Percentiles rank a stretch among this genome's conserved stretches.
These are phyloP conservation scores for Erpobdella octoculata DNA, from an alignment of 2,888 invertebrate species.

Conservation along the genomic window DNA sequence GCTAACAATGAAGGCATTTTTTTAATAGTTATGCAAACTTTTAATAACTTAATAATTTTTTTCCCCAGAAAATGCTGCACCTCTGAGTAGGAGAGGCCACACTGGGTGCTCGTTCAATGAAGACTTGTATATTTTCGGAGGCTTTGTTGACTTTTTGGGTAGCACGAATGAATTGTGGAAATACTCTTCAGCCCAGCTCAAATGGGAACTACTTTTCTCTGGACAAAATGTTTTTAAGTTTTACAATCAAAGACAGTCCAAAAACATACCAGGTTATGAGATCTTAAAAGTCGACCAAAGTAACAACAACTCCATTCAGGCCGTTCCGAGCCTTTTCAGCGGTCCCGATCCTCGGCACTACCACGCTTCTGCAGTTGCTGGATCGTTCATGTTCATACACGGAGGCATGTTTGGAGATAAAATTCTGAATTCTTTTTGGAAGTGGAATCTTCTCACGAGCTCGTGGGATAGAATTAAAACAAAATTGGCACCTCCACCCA, in stretches of 20 bases:
- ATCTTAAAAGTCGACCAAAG: too few species aligned
- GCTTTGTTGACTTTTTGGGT: constrained; percentile 75
- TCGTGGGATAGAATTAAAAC: background rate
- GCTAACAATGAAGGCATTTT: too few species aligned
- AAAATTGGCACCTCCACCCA: background rate
- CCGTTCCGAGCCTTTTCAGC: background rate
- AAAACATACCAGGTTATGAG: background rate
- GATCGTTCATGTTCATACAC: background rate
- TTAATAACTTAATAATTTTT: background rate
- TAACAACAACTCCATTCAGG: background rate
- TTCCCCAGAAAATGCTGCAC: constrained; percentile 45
- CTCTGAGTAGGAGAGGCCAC: constrained; percentile 74
- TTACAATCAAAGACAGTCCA: background rate
- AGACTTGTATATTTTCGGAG: constrained; percentile 75
- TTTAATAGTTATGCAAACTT: too few species aligned
- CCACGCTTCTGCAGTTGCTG: background rate
- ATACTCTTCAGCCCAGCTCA: constrained; percentile 57
- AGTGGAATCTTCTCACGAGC: background rate
- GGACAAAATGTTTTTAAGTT: background rate
- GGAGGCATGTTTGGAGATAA: background rate
- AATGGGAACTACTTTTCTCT: background rate
- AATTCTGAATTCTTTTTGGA: background rate
- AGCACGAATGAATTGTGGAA: constrained; percentile 79
- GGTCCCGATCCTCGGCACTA: background rate
- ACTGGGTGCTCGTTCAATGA: constrained; percentile 70